These are phyloP conservation scores for Amphiura filiformis DNA, from an alignment of 35 echinoderm and acorn worm species.

Conservation along the genomic window DNA sequence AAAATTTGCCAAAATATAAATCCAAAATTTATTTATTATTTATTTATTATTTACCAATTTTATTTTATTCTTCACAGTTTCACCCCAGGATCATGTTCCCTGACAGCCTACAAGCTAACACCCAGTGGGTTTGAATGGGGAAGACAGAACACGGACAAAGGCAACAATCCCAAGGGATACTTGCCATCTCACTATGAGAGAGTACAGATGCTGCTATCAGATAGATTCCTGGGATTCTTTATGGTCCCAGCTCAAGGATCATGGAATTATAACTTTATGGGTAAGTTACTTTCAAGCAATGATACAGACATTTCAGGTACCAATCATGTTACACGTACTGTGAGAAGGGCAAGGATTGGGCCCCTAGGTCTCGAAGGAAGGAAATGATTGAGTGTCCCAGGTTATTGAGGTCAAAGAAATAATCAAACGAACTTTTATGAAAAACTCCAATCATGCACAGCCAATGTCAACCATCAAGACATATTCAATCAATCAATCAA, in stretches of 20 bases:
- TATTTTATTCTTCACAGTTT: constrained; percentile 73
- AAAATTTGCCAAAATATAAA: no score
- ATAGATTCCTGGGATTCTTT: constrained; percentile 99
- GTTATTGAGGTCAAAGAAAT: no score
- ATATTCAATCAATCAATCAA: no score
- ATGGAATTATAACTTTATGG: constrained; percentile 99
- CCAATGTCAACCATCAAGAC: no score
- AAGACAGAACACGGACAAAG: constrained; percentile 96
- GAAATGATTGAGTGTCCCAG: no score
- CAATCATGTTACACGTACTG: no score
- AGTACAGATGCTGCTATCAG: constrained; percentile 98
- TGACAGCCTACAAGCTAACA: constrained; percentile 98
- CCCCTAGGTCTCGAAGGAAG: no score
- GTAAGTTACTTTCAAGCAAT: constrained; percentile 31
- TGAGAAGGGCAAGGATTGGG: no score
- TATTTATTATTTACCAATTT: background rate
- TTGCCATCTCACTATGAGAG: constrained; percentile 97
- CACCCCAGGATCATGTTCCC: constrained; percentile 95
- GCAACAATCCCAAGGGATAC: constrained; percentile 99
- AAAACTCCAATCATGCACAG: no score
- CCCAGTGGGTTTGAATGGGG: constrained; percentile 98
- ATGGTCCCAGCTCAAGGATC: constrained; percentile 96
- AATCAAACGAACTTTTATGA: no score
- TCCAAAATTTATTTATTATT: no score
- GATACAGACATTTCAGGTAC: no score